Evolutionary conservation across 30 jellyfish, hydroid and myxozoan species (phyloP).

Genomic region (Aurelia sp.): DNA sequence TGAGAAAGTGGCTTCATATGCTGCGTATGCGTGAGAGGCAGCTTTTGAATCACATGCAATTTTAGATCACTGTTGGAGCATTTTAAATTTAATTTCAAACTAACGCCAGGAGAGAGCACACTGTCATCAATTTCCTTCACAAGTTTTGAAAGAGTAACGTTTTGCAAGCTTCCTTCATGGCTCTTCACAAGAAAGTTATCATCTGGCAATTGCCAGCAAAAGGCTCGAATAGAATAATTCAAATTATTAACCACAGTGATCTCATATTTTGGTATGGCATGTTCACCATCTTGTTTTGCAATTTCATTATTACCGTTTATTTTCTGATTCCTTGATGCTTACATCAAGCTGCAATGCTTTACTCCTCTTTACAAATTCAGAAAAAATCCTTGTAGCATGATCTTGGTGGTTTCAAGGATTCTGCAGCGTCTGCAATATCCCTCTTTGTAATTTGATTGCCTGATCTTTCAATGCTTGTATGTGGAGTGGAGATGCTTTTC

Average conservation of each 20-base stretch:
- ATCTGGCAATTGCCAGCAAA: conserved; percentile 41
- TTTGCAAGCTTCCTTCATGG: conserved; percentile 1
- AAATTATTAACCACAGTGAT: conserved; percentile 29
- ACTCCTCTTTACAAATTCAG: not conserved
- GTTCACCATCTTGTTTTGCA: not conserved
- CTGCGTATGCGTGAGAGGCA: not conserved
- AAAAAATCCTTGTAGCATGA: conserved; percentile 11
- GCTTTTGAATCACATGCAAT: conserved; percentile 24
- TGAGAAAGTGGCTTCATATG: conserved; percentile 12
- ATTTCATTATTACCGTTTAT: not conserved
- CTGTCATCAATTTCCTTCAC: conserved; percentile 28
- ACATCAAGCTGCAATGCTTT: conserved; percentile 5
- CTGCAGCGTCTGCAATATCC: not conserved
- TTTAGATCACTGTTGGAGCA: conserved; percentile 14
- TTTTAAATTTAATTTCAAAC: not conserved
- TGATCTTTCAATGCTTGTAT: conserved; percentile 8
- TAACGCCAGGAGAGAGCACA: conserved; percentile 31
- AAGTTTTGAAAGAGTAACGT: conserved; percentile 41
- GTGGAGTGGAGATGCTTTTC: conserved; percentile 28
- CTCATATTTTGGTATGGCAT: conserved; percentile 26
- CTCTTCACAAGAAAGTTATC: not conserved
- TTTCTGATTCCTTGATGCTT: not conserved
- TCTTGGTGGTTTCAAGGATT: not conserved
- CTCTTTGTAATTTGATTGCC: not conserved
- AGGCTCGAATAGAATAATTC: conserved; percentile 26